phyloP scores from a whole-genome alignment of 2,888 invertebrate species.

The Torymus auratus region DNA sequence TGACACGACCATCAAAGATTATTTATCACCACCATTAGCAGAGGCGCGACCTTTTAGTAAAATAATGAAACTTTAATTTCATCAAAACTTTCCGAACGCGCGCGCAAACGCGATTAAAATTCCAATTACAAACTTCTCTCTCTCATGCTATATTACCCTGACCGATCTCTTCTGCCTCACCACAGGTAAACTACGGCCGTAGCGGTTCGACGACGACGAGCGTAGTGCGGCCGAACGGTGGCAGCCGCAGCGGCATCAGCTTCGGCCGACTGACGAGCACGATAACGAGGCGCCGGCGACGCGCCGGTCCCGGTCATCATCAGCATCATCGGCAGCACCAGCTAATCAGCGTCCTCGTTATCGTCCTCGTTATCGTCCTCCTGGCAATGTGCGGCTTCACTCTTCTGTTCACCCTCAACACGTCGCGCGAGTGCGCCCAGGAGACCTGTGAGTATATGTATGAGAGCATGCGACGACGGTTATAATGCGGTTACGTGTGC shows the following conservation, averaged over 20 bases:
- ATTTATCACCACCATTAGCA: too few species aligned
- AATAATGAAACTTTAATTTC: too few species aligned
- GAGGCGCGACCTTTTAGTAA: too few species aligned
- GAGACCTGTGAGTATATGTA: conserved; percentile 66
- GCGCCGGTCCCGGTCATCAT: conserved; percentile 11
- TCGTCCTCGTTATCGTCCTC: conserved; percentile 68
- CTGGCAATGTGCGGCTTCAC: conserved; percentile 69
- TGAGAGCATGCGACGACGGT: too few species aligned
- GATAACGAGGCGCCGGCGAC: conserved; percentile 65
- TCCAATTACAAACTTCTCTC: too few species aligned
- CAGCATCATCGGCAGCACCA: conserved; percentile 61
- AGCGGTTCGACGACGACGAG: conserved; percentile 68
- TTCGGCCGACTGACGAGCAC: conserved; percentile 65
- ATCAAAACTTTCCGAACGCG: too few species aligned
- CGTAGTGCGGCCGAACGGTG: conserved; percentile 63
- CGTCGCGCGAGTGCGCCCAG: conserved; percentile 65
- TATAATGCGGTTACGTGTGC: not conserved
- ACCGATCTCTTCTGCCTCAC: not conserved
- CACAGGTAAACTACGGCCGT: conserved; percentile 71
- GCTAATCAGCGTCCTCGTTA: conserved; percentile 68
- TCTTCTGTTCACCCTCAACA: conserved; percentile 68
- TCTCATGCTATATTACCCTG: too few species aligned
- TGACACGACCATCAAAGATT: too few species aligned
- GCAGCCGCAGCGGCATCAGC: conserved; percentile 63
- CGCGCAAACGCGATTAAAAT: too few species aligned